Evolutionary conservation across 1,140 invertebrate species (phyloP).

Genomic region (Drosophila prosaltans): DNA sequence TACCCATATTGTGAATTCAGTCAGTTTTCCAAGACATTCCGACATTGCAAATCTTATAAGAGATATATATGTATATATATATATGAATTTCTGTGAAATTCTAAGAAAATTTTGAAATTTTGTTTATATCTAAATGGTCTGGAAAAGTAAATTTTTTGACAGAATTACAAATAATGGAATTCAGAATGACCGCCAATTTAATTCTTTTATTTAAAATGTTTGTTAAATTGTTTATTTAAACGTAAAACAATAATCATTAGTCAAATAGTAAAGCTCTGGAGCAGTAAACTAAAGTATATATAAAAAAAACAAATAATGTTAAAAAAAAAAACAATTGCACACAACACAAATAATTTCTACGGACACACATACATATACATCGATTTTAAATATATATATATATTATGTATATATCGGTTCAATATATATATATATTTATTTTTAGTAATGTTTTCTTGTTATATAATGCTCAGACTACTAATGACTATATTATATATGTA

Average conservation of each 20-base stretch:
- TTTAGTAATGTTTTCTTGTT: slow-evolving; percentile 29
- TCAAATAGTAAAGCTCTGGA: slow-evolving; percentile 56
- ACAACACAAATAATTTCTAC: slow-evolving; percentile 13
- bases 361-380: slow-evolving; percentile 34
- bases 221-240: slow-evolving; percentile 27
- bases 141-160: slow-evolving; percentile 10
- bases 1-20: slow-evolving; percentile 29
- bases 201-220: not conserved
- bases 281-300: slow-evolving; percentile 24
- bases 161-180: not conserved
- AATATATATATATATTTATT: slow-evolving; percentile 4
- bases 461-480: slow-evolving; percentile 70
- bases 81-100: not conserved
- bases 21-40: not conserved
- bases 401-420: slow-evolving; percentile 36
- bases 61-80: not conserved
- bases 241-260: slow-evolving; percentile 52
- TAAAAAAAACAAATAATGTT: slow-evolving; percentile 19
- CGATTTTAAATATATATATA: slow-evolving; percentile 44
- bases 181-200: not conserved
- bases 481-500: slow-evolving; percentile 71
- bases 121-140: slow-evolving; percentile 1
- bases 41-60: not conserved
- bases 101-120: not conserved
- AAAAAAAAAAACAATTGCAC: slow-evolving; percentile 10